Base-by-base conservation (phyloP, 2,888 invertebrate genomes). In the Hirtodrosophila duncani region DNA sequence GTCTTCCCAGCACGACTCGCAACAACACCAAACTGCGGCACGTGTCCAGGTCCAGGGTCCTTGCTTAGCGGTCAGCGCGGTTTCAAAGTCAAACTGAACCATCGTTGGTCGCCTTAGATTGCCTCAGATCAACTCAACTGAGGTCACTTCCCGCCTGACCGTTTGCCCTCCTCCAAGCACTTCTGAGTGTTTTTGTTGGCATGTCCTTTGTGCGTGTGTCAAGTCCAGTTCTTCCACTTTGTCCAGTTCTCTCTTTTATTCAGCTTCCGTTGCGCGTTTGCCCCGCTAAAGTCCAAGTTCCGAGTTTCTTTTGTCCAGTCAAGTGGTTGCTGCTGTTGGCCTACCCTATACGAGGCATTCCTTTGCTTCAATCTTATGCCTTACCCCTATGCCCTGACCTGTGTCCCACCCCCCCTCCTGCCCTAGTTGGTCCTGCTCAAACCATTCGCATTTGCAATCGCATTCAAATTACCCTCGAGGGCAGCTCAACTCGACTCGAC, bases 131-230 rank as follows among this genome's bases (percentile, higher is more conserved):
- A n/a, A n/a, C n/a, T n/a, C n/a, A n/a, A n/a, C 30, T 26, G 5
- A 20, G n/a, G n/a, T 27, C 20, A 16, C 18, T 17, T 6, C 1
- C 14, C 17, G 24, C 10, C 16, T 36, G 18, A 11, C 36, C 24
- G 14, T n/a, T 17, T 0, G 7, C 18, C 7, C 8, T 38, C 10
- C 0, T n/a, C n/a, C n/a, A n/a, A n/a, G n/a, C n/a, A n/a, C n/a
- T n/a, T 14, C 7, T 13, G 10, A 9, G 14, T 7, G 17, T 24
- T 39, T 20, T 24, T 20, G 24, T 3, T 21, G 6, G 16, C 26
- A 20, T 46, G 23, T 20, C 67, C 42, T 75, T 75, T 79, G 77
- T 72, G 72, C 77, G 80, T 81, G 59, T 79, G 82, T 72, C 72
- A 72, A 75, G 80, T 72, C 63, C 72, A 72, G 82, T 45, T 60